These are phyloP conservation scores for Trichosurus vulpecula DNA, from an alignment of 2,797 vertebrate species.

Conservation along the genomic window DNA sequence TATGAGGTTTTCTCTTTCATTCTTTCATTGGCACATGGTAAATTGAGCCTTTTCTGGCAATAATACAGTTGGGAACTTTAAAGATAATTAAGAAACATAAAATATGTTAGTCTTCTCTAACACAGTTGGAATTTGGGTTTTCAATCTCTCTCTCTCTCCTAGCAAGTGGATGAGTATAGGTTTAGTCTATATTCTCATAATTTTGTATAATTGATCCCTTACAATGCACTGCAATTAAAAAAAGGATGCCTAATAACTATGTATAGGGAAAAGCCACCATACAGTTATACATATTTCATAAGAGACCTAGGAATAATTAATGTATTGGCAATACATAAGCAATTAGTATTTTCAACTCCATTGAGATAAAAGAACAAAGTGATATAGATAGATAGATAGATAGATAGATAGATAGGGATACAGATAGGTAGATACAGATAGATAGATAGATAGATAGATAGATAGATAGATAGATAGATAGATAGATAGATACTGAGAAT, in stretches of 20 bases:
- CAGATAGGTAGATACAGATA: too few relatives aligned
- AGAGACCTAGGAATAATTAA: constrained; percentile 77
- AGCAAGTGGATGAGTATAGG: constrained; percentile 72
- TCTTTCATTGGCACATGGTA: constrained; percentile 82
- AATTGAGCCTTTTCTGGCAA: constrained; percentile 84
- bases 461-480: too few relatives aligned
- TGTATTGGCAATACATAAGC: constrained; percentile 66
- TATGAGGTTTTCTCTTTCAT: constrained; percentile 79
- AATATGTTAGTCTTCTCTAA: constrained; percentile 83
- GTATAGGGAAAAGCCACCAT: constrained; percentile 74
- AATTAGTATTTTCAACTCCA: constrained; percentile 60
- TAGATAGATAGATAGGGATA: too few relatives aligned
- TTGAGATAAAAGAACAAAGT: constrained; percentile 43
- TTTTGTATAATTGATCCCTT: constrained; percentile 78
- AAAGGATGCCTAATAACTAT: constrained; percentile 79
- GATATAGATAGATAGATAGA: background rate
- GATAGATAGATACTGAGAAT: background rate
- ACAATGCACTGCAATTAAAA: constrained; percentile 71
- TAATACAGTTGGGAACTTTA: constrained; percentile 83
- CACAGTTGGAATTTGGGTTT: constrained; percentile 78
- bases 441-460: too few relatives aligned
- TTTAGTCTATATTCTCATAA: constrained; percentile 77
- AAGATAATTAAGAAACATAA: constrained; percentile 88
- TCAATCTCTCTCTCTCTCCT: constrained; percentile 65
- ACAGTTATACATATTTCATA: constrained; percentile 84